phyloP scores from a whole-genome alignment of 2,113 vertebrate species.

The Scortum barcoo region DNA sequence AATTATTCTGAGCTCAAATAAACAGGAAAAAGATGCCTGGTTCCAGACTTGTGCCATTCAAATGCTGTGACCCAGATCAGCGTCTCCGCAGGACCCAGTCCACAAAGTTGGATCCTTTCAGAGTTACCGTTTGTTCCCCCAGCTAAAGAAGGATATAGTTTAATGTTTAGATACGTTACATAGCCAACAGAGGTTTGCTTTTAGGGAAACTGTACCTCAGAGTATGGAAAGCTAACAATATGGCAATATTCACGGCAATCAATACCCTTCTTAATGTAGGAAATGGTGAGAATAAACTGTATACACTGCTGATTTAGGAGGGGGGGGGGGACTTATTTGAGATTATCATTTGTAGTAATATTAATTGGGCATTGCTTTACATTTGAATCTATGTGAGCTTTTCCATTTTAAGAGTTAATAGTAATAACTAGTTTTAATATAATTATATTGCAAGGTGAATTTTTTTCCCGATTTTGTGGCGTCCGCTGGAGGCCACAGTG shows the following conservation, averaged over 20 bases:
- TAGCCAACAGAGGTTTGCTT: neutral
- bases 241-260: neutral
- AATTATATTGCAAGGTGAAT: too few relatives aligned
- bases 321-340: too few relatives aligned
- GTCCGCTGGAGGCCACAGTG: too few relatives aligned
- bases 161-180: neutral
- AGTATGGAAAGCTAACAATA: too few relatives aligned
- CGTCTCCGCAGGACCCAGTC: neutral
- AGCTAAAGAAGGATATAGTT: too few relatives aligned
- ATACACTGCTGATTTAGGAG: too few relatives aligned
- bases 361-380: too few relatives aligned
- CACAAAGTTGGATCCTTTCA: neutral
- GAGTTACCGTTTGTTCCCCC: neutral
- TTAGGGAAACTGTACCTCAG: neutral
- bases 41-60: neutral
- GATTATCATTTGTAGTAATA: too few relatives aligned
- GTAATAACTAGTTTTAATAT: too few relatives aligned
- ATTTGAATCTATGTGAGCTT: too few relatives aligned
- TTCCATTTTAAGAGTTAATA: too few relatives aligned
- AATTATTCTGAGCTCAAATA: neutral
- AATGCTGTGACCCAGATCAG: constrained; percentile 48
- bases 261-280: neutral
- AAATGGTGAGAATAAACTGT: neutral
- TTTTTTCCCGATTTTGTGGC: too few relatives aligned
- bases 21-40: neutral